Conservation (phyloP, 1,140 invertebrate species). For the Drosophila prosaltans region DNA sequence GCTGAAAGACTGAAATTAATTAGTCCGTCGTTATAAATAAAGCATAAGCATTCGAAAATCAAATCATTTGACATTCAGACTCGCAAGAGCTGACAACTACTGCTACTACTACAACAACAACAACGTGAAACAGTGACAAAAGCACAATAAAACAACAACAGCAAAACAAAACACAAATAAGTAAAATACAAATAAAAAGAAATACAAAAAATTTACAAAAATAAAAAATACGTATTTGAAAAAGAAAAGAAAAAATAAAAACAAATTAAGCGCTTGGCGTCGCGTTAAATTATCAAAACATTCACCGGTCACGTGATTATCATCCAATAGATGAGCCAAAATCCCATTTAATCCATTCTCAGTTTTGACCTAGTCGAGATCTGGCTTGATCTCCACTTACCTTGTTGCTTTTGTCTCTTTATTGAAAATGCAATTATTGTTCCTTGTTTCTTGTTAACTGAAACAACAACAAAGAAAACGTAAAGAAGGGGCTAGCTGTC, state of each 20-base stretch:
- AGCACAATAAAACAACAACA: slow-evolving; percentile 26
- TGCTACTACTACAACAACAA: slow-evolving; percentile 25
- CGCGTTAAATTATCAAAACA: slow-evolving; percentile 60
- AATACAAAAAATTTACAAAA: slow-evolving; percentile 27
- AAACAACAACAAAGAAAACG: not conserved
- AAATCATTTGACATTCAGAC: slow-evolving; percentile 78
- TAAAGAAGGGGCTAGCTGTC: not conserved
- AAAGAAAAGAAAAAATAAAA: not conserved
- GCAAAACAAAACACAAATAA: slow-evolving; percentile 28
- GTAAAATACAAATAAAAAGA: slow-evolving; percentile 11
- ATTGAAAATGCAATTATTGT: slow-evolving; percentile 25
- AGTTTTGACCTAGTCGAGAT: not conserved
- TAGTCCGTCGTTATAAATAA: slow-evolving; percentile 73
- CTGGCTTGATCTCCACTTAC: not conserved
- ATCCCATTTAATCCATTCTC: not conserved
- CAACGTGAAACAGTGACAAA: slow-evolving; percentile 48
- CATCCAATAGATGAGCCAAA: not conserved
- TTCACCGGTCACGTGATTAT: slow-evolving; percentile 59
- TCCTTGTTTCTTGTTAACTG: slow-evolving; percentile 52
- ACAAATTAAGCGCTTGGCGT: slow-evolving; percentile 47
- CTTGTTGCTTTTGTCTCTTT: slow-evolving; percentile 23
- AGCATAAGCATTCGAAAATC: slow-evolving; percentile 69
- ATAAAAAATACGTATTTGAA: not conserved
- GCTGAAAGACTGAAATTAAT: slow-evolving; percentile 70
- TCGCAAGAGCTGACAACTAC: slow-evolving; percentile 33